Evolutionary conservation across 2,888 invertebrate genomes (phyloP).

Genomic region (Lithophane ornitopus): DNA sequence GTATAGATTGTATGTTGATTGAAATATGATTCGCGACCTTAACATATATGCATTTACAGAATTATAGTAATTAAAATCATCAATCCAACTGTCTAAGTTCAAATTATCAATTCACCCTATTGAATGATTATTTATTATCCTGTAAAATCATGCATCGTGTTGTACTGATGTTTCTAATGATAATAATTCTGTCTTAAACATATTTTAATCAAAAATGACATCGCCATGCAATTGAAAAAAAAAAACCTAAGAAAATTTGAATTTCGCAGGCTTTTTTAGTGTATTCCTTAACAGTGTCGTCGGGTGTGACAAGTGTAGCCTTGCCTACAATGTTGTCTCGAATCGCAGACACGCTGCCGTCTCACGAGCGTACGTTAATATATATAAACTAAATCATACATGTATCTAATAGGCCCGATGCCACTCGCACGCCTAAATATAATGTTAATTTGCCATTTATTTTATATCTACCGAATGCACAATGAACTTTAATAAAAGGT

Average conservation of each 20-base stretch:
- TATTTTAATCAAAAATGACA: neutral
- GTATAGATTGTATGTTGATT: neutral
- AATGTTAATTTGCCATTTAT: constrained; percentile 77
- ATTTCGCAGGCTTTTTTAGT: neutral
- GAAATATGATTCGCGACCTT: neutral
- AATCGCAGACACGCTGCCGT: constrained; percentile 22
- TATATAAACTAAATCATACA: constrained; percentile 54
- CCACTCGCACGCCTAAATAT: constrained; percentile 64
- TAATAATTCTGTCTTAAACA: neutral
- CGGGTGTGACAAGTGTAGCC: constrained; percentile 7
- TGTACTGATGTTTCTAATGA: neutral
- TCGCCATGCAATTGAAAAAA: neutral
- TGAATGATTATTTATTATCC: neutral
- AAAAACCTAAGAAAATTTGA: neutral
- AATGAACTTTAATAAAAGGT: constrained; percentile 89
- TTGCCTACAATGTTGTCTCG: constrained; percentile 6
- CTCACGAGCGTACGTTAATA: constrained; percentile 23
- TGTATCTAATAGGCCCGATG: constrained; percentile 61
- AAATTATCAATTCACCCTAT: neutral
- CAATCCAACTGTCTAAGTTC: neutral
- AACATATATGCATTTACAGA: neutral
- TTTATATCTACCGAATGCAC: constrained; percentile 89
- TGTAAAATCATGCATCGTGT: neutral
- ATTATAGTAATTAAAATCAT: neutral
- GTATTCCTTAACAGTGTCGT: neutral